Evolutionary conservation across 1,140 invertebrate genomes (phyloP).

Genomic region (Bombus cullumanus): DNA sequence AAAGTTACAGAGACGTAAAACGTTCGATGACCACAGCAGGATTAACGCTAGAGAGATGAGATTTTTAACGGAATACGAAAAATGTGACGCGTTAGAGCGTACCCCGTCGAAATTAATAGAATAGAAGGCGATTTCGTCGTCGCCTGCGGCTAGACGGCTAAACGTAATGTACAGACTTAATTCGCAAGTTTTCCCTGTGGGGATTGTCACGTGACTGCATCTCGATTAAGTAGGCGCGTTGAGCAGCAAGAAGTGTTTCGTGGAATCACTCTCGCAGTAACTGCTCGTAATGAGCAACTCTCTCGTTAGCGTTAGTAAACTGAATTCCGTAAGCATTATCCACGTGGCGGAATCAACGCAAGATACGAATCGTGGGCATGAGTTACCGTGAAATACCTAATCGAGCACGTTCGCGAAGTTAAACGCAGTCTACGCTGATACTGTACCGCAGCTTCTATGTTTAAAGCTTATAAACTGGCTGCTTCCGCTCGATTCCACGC

Average conservation of each 20-base stretch:
- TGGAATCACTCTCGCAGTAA: conserved; percentile 32
- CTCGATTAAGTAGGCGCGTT: conserved; percentile 36
- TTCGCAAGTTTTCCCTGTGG: not conserved
- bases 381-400: conserved; percentile 45
- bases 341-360: conserved; percentile 7
- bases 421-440: conserved; percentile 34
- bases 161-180: no score
- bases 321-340: conserved; percentile 31
- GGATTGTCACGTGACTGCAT: conserved; percentile 28
- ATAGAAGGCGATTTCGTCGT: no score
- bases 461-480: conserved; percentile 6
- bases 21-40: no score
- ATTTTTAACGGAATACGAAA: no score
- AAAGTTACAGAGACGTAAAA: no score
- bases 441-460: not conserved
- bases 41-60: no score
- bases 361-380: not conserved
- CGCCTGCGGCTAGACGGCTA: no score
- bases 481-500: not conserved
- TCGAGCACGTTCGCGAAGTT: conserved; percentile 63
- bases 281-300: conserved; percentile 50
- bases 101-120: no score
- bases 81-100: no score
- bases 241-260: conserved; percentile 39
- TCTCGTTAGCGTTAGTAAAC: conserved; percentile 60